phyloP scores from a whole-genome alignment of 2,113 vertebrate genomes.

The Pelmatolapia mariae region DNA sequence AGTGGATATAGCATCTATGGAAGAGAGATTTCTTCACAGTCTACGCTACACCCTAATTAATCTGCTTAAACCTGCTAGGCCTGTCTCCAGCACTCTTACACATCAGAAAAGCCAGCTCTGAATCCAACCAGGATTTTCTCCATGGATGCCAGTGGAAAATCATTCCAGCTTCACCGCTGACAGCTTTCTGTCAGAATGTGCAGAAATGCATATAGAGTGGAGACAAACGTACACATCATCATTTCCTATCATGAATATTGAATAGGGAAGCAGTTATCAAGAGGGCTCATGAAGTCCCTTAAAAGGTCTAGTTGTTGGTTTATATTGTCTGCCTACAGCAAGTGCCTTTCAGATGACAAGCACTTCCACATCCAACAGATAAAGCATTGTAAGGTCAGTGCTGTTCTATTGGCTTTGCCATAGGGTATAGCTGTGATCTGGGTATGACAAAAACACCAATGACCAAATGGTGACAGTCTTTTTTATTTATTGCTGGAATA shows the following conservation, averaged over 20 bases:
- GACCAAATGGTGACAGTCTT: background rate
- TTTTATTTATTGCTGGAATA: background rate
- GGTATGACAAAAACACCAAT: slow-evolving; percentile 27
- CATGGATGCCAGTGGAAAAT: slow-evolving; percentile 61
- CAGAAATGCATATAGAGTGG: slow-evolving; percentile 42
- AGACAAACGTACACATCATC: slow-evolving; percentile 39
- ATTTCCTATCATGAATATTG: slow-evolving; percentile 39
- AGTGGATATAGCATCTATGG: slow-evolving; percentile 61
- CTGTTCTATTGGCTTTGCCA: slow-evolving; percentile 40
- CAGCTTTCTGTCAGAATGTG: slow-evolving; percentile 59
- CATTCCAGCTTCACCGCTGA: slow-evolving; percentile 46
- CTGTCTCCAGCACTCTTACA: slow-evolving; percentile 59
- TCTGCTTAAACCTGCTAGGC: slow-evolving; percentile 65
- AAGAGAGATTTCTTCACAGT: slow-evolving; percentile 60
- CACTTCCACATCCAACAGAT: slow-evolving; percentile 4
- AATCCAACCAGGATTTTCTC: slow-evolving; percentile 63
- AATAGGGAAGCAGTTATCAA: slow-evolving; percentile 26
- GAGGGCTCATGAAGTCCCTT: slow-evolving; percentile 13
- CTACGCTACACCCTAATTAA: slow-evolving; percentile 69
- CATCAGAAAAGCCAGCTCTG: slow-evolving; percentile 56
- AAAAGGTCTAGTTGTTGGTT: slow-evolving; percentile 27
- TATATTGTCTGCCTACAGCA: slow-evolving; percentile 7
- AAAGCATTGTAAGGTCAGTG: slow-evolving; percentile 22
- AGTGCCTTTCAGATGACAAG: background rate
- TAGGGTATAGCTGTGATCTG: slow-evolving; percentile 19